Conservation (phyloP, 2,113 vertebrate genomes). For the Peromyscus californicus region DNA sequence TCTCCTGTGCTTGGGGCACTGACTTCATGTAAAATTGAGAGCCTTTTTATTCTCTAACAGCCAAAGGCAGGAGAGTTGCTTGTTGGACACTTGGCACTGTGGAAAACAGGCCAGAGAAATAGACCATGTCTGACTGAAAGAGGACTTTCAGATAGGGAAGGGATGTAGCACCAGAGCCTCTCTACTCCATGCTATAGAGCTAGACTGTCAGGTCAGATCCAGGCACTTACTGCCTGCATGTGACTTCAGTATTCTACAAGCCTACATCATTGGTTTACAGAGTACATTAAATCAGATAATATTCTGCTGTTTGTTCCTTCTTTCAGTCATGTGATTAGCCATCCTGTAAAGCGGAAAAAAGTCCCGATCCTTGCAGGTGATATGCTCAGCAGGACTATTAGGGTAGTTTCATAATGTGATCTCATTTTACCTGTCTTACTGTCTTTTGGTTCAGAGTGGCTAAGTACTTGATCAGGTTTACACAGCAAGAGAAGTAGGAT, state of each 20-base stretch:
- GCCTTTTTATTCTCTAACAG: neutral
- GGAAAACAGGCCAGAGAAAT: neutral
- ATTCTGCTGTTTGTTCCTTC: neutral
- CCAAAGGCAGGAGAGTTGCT: neutral
- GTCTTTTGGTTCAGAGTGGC: neutral
- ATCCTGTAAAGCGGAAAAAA: conserved; percentile 1
- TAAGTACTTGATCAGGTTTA: conserved; percentile 18
- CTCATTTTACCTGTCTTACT: conserved; percentile 22
- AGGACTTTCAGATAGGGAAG: neutral
- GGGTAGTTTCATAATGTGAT: neutral
- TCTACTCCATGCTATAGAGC: neutral
- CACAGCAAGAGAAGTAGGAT: neutral
- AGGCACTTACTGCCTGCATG: neutral
- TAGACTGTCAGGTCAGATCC: neutral
- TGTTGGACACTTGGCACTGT: neutral
- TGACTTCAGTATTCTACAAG: neutral
- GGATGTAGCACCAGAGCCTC: neutral
- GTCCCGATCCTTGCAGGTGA: neutral
- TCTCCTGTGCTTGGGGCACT: neutral
- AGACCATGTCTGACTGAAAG: neutral
- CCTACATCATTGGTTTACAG: neutral
- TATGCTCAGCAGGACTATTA: neutral
- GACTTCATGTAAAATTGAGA: neutral
- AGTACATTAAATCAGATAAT: conserved; percentile 26
- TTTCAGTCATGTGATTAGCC: conserved; percentile 1